Evolutionary conservation across 2,797 vertebrate species (phyloP).

Genomic region (Sitta carolinensis): DNA sequence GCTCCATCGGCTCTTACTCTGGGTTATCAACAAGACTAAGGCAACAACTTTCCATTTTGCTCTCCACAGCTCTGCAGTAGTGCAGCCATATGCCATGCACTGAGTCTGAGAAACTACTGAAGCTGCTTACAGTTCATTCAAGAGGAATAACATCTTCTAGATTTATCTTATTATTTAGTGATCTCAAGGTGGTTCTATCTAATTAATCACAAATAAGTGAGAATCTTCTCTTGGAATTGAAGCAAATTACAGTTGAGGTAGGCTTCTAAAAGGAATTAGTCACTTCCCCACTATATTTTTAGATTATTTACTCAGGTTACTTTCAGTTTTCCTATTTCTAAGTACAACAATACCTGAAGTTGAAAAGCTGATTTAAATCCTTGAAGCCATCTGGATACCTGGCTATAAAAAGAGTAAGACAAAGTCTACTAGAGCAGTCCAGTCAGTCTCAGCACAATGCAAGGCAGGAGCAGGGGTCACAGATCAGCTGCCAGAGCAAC

Average conservation of each 20-base stretch:
- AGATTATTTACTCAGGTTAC: not conserved
- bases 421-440: not conserved
- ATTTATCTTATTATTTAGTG: not conserved
- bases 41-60: not conserved
- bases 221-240: not conserved
- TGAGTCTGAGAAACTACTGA: not conserved
- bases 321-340: not conserved
- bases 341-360: not conserved
- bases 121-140: not conserved
- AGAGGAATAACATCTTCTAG: not conserved
- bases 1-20: not conserved
- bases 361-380: constrained; percentile 34
- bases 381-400: not conserved
- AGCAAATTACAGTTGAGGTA: not conserved
- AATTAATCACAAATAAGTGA: constrained; percentile 1
- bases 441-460: not conserved
- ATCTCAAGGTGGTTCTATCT: not conserved
- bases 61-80: not conserved
- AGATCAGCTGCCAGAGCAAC: not conserved
- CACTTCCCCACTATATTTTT: not conserved
- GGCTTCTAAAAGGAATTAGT: not conserved
- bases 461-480: not conserved
- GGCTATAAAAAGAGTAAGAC: not conserved
- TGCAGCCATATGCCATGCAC: not conserved
- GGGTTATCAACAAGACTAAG: not conserved